Evolutionary conservation across 2,888 invertebrate species (phyloP).

Genomic region (Girardia tigrina): DNA sequence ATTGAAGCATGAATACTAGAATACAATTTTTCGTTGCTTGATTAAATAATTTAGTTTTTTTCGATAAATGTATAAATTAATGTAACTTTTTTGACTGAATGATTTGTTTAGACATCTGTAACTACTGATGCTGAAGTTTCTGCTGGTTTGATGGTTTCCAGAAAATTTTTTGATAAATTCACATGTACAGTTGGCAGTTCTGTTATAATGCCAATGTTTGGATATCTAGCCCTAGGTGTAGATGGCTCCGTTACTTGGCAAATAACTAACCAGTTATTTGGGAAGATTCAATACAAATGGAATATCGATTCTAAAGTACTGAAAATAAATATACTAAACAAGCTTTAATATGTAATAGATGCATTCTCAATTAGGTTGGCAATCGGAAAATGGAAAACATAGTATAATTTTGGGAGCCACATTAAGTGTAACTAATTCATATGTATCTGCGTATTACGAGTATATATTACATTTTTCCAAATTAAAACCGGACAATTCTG

Average conservation of each 20-base stretch:
- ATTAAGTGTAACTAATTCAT: not conserved
- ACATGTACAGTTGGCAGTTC: not conserved
- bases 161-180: not conserved
- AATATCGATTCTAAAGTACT: not conserved
- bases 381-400: not conserved
- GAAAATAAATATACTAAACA: not conserved
- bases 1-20: too few relatives aligned
- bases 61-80: too few relatives aligned
- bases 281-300: not conserved
- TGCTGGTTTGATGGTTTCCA: not conserved
- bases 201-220: not conserved
- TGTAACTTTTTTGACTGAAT: too few relatives aligned
- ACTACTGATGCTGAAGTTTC: not conserved
- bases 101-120: not conserved
- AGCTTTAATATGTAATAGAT: not conserved
- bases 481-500: not conserved
- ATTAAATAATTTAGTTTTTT: too few relatives aligned
- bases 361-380: not conserved
- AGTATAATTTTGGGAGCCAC: not conserved
- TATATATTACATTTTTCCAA: not conserved
- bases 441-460: constrained; percentile 1
- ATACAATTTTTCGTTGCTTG: too few relatives aligned
- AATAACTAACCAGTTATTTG: not conserved
- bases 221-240: not conserved
- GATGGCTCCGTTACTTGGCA: not conserved